Evolutionary conservation across 2,888 invertebrate species (phyloP).

Genomic region (Candidula unifasciata): DNA sequence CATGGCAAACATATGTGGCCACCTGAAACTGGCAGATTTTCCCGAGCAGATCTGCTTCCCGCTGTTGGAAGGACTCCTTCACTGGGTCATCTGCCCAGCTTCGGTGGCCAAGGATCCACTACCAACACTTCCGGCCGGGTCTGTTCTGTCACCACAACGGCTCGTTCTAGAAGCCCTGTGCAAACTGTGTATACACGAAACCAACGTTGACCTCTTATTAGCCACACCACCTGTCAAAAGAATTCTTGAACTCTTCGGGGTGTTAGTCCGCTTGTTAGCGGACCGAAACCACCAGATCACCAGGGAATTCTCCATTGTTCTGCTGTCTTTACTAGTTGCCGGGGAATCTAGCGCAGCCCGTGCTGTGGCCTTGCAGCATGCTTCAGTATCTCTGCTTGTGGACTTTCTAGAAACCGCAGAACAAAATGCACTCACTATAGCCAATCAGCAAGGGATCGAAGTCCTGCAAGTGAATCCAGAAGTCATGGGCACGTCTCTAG

Average conservation of each 20-base stretch:
- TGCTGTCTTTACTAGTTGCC: slow-evolving; percentile 92
- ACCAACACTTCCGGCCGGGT: slow-evolving; percentile 83
- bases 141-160: slow-evolving; percentile 90
- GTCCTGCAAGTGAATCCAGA: slow-evolving; percentile 98
- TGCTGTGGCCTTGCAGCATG: slow-evolving; percentile 93
- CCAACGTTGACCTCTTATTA: slow-evolving; percentile 97
- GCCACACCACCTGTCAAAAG: slow-evolving; percentile 97
- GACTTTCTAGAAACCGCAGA: slow-evolving; percentile 97
- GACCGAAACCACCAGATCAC: slow-evolving; percentile 85
- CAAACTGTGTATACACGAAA: slow-evolving; percentile 97
- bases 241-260: slow-evolving; percentile 91
- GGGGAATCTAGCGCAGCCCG: slow-evolving; percentile 79
- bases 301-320: slow-evolving; percentile 97
- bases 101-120: slow-evolving; percentile 97
- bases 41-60: slow-evolving; percentile 95
- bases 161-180: slow-evolving; percentile 96
- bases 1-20: slow-evolving; percentile 95
- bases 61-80: slow-evolving; percentile 94
- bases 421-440: slow-evolving; percentile 92
- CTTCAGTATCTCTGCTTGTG: slow-evolving; percentile 94
- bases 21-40: slow-evolving; percentile 91
- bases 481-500: slow-evolving; percentile 98
- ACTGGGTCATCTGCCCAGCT: slow-evolving; percentile 98
- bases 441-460: slow-evolving; percentile 95
- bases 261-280: slow-evolving; percentile 77